Evolutionary conservation across 2,113 vertebrate genomes (phyloP).

Genomic region (Casuarius casuarius): DNA sequence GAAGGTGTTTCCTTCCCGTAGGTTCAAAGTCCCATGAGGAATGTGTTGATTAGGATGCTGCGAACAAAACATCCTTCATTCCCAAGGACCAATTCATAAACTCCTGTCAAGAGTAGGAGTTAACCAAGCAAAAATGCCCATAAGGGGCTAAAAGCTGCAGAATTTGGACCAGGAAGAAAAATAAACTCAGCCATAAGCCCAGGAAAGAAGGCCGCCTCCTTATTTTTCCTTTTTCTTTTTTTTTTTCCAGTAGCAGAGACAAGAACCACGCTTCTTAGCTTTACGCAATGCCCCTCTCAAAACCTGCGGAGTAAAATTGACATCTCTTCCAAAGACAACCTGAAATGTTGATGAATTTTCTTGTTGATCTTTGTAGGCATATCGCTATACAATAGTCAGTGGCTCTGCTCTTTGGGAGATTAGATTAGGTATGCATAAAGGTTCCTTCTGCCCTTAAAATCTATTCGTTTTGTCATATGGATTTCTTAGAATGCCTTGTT

Average conservation of each 20-base stretch:
- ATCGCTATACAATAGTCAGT: neutral
- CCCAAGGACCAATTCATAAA: neutral
- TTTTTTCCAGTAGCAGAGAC: neutral
- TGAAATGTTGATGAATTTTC: conserved; percentile 27
- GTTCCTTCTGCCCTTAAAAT: neutral
- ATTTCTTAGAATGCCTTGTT: neutral
- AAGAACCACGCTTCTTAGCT: neutral
- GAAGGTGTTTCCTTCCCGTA: neutral
- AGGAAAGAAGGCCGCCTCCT: neutral
- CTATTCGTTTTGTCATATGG: neutral
- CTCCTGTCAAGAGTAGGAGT: neutral
- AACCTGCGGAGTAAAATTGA: conserved; percentile 2
- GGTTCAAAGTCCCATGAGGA: conserved; percentile 24
- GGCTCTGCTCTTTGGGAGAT: neutral
- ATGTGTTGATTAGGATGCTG: neutral
- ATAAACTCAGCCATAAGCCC: neutral
- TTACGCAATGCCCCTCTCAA: conserved; percentile 16
- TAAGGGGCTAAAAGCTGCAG: neutral
- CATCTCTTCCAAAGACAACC: conserved; percentile 15
- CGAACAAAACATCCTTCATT: neutral
- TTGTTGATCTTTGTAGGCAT: neutral
- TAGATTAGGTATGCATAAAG: neutral
- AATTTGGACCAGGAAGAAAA: neutral
- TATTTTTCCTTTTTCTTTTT: neutral
- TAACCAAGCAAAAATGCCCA: neutral